Evolutionary conservation across 1,140 invertebrate species (phyloP), one percentile per base, ranked within the genome.

Genomic region (Scaptomyza montana): DNA sequence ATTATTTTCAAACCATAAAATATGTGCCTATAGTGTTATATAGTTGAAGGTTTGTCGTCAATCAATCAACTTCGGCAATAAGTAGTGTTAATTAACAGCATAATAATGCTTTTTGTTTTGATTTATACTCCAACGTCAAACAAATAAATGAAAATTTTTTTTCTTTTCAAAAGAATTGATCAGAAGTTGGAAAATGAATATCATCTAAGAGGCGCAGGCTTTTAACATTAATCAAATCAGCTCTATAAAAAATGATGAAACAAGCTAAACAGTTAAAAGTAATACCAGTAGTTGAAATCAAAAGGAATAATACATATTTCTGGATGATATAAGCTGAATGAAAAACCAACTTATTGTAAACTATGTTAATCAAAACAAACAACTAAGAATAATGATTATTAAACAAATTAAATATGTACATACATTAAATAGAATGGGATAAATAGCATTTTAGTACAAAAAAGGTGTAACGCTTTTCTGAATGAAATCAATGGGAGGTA

Each of bases 31-130:
- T 9, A 33, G 21, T 46, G 41, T n/a, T 30, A 10, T 28, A 2
- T 5, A 46, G 55, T 59, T 59, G 55, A 59, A 59, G 55, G 55
- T 16, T 59, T 9, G 43, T 12, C 30, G 47, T 59, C 28, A 59
- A 59, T 59, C 43, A 59, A 19, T 19, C 25, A 33, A 47, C 45
- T 16, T 12, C 30, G 9, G 28, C 10, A 13, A 59, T 59, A 59
- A 47, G 28, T 16, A 16, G 13, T 12, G 43, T 19, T 59, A 33
- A 59, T 59, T 59, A 16, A 47, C 43, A 59, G 25, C 28, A 45
- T 36, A 59, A 16, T 36, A 47, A 28, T 54, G 51, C 13, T 21
- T 45, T 45, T 45, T 12, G 21, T 41, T 25, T 45, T n/a, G 16
- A 16, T 10, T 41, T 41, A 41, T 41, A 12, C 12, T 4, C 4